Percentiles rank a stretch among this genome's conserved stretches.
phyloP scores from a whole-genome alignment of 2,888 invertebrate genomes.

The Brenthis daphne region DNA sequence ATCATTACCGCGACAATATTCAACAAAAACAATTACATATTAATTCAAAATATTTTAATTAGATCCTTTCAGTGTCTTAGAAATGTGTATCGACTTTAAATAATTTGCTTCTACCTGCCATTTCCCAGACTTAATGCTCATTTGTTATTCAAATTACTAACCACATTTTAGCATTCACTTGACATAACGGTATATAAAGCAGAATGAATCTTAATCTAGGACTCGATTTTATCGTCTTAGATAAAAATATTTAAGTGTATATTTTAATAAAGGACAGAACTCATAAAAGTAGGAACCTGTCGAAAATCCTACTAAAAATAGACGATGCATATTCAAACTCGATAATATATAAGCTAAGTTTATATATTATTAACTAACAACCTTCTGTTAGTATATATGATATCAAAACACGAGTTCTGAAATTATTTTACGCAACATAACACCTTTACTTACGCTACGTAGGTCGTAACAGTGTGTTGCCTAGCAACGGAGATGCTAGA shows the following conservation, averaged over 20 bases:
- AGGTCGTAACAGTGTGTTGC: too few species aligned
- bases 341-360: too few species aligned
- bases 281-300: too few species aligned
- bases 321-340: too few species aligned
- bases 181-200: slow-evolving; percentile 17
- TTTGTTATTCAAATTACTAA: slow-evolving; percentile 28
- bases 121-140: slow-evolving; percentile 12
- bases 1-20: background rate
- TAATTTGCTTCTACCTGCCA: slow-evolving; percentile 16
- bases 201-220: slow-evolving; percentile 10
- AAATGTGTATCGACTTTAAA: slow-evolving; percentile 18
- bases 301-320: too few species aligned
- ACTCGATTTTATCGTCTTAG: background rate
- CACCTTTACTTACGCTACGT: too few species aligned
- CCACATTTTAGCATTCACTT: slow-evolving; percentile 24
- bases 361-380: too few species aligned
- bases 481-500: too few species aligned
- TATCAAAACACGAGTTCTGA: too few species aligned
- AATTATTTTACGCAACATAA: too few species aligned
- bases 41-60: slow-evolving; percentile 11
- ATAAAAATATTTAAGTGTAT: background rate
- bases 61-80: slow-evolving; percentile 13
- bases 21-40: background rate
- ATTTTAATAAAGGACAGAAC: too few species aligned
- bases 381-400: too few species aligned